Percentiles rank a stretch among this genome's conserved stretches.
Conservation (phyloP, 2,113 vertebrate genomes). For the Oxygymnocypris stewartii region DNA sequence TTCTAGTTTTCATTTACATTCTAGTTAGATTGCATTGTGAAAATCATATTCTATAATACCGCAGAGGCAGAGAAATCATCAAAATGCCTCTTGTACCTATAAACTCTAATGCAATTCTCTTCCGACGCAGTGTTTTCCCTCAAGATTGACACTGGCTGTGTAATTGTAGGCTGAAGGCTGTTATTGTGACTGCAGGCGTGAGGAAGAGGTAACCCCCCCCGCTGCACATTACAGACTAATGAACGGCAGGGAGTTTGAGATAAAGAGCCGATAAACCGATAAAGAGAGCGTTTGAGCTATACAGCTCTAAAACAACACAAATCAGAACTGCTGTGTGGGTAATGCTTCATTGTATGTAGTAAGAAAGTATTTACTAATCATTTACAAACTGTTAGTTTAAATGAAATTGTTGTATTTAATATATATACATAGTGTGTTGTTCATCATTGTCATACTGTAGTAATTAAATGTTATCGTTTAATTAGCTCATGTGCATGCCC, state of each 20-base stretch:
- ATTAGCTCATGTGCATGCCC: neutral
- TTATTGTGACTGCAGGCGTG: slow-evolving; percentile 1
- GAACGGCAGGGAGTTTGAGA: slow-evolving; percentile 5
- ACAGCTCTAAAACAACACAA: neutral
- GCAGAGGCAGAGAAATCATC: neutral
- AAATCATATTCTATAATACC: neutral
- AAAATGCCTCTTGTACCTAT: neutral
- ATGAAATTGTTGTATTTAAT: neutral
- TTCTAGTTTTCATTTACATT: neutral
- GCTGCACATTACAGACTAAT: slow-evolving; percentile 3
- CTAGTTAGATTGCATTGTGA: neutral
- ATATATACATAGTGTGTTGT: neutral
- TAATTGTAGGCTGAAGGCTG: slow-evolving; percentile 5
- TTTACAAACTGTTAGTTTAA: neutral
- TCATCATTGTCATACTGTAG: too few species aligned
- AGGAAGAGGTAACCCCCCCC: neutral
- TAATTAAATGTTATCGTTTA: neutral
- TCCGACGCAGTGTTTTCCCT: neutral
- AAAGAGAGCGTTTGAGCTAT: slow-evolving; percentile 18
- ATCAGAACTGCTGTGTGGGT: neutral
- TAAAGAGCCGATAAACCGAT: neutral
- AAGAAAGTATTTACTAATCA: neutral
- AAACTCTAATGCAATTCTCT: slow-evolving; percentile 21
- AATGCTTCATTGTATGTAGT: neutral
- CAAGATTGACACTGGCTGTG: slow-evolving; percentile 16